These are phyloP conservation scores for Sparidentex hasta DNA, from an alignment of 2,797 vertebrate species.

Conservation along the genomic window DNA sequence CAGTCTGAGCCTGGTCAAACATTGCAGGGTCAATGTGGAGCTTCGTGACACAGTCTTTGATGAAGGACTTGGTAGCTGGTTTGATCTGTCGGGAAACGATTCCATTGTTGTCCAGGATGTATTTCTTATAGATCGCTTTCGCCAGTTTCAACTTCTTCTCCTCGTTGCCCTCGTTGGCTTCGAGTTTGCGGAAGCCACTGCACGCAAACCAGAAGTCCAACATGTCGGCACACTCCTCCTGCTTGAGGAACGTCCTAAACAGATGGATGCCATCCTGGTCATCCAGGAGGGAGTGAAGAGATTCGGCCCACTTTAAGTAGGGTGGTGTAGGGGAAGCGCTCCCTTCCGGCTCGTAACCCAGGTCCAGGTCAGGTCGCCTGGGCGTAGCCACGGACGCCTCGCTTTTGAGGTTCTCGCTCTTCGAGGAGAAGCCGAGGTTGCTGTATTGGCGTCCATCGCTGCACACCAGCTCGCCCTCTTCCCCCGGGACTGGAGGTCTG, in stretches of 20 bases:
- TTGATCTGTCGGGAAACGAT: constrained; percentile 97
- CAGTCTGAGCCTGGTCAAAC: constrained; percentile 98
- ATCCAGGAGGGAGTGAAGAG: constrained; percentile 95
- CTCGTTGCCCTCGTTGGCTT: constrained; percentile 88
- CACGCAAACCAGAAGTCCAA: constrained; percentile 99
- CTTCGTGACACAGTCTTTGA: constrained; percentile 94
- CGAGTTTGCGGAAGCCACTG: constrained; percentile 96
- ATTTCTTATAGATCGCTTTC: constrained; percentile 97
- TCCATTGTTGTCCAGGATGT: constrained; percentile 93
- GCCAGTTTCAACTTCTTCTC: constrained; percentile 97
- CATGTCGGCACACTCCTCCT: constrained; percentile 94
- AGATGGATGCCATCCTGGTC: constrained; percentile 97
- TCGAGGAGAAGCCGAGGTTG: constrained; percentile 87
- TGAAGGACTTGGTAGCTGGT: constrained; percentile 97
- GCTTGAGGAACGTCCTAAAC: constrained; percentile 95
- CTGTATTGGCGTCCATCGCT: constrained; percentile 86
- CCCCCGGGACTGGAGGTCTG: constrained; percentile 96
- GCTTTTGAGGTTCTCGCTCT: constrained; percentile 88
- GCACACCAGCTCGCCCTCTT: constrained; percentile 95
- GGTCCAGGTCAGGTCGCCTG: constrained; percentile 93
- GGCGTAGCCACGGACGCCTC: constrained; percentile 94
- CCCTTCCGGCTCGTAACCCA: constrained; percentile 98
- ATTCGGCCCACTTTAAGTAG: constrained; percentile 98
- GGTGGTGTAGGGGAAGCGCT: constrained; percentile 98
- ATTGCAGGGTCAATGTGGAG: constrained; percentile 96